A percentile compares a stretch with the other conserved stretches of the same genome.
These are phyloP conservation scores for Miichthys miiuy DNA, from an alignment of 2,797 vertebrate species.

Conservation along the genomic window DNA sequence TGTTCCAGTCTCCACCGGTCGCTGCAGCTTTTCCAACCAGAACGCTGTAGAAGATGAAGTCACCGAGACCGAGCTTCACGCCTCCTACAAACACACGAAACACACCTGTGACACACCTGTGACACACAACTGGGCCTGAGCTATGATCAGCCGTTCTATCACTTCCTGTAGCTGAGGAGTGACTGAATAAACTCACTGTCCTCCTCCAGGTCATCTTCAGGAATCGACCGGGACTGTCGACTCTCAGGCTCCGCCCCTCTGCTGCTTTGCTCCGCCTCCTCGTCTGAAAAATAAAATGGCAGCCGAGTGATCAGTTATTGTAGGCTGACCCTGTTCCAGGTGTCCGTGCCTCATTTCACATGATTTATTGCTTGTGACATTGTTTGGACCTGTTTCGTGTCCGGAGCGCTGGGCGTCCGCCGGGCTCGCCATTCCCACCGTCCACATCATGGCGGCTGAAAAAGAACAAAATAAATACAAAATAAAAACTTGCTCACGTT, in stretches of 20 bases:
- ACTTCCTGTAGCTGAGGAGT: no score
- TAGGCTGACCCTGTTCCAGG: no score
- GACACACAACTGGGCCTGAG: no score
- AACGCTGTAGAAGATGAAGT: slow-evolving; percentile 99
- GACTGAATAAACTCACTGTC: slow-evolving; percentile 77
- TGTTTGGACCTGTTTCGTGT: slow-evolving; percentile 73
- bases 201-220: slow-evolving; percentile 83
- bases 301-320: not conserved
- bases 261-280: slow-evolving; percentile 71
- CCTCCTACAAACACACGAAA: slow-evolving; percentile 79
- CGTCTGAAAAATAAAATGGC: slow-evolving; percentile 67
- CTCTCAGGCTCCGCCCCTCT: slow-evolving; percentile 68
- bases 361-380: not conserved
- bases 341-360: slow-evolving; percentile 8
- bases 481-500: no score
- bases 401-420: slow-evolving; percentile 46
- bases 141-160: no score
- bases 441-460: slow-evolving; percentile 97
- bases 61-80: slow-evolving; percentile 95
- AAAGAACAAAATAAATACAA: not conserved
- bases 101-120: not conserved
- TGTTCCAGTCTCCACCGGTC: slow-evolving; percentile 96
- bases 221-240: slow-evolving; percentile 23
- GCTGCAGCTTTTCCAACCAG: slow-evolving; percentile 96
- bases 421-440: slow-evolving; percentile 93